These are phyloP conservation scores for Pemphredon lugubris DNA, from an alignment of 2,888 invertebrate genomes.

Conservation along the genomic window DNA sequence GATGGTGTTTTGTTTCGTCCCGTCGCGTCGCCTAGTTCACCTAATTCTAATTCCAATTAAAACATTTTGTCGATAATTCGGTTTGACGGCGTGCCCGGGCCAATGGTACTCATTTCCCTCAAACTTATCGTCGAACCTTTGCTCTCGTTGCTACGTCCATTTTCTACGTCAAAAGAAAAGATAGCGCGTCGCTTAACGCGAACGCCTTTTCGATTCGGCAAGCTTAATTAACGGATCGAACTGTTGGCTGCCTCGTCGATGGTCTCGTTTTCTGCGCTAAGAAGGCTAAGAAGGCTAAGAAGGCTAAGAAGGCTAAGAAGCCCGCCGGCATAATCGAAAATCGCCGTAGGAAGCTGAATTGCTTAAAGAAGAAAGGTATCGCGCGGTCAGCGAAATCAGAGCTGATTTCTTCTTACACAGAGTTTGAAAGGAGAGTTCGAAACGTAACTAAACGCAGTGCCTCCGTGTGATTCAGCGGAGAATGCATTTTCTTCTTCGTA, in stretches of 20 bases:
- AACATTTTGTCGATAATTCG: neutral
- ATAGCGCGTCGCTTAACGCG: no score
- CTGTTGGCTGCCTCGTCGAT: conserved; percentile 26
- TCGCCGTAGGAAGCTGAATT: conserved; percentile 25
- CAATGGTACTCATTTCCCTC: no score
- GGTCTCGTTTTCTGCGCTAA: conserved; percentile 6
- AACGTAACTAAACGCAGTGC: conserved; percentile 2
- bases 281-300: no score
- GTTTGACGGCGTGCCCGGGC: no score
- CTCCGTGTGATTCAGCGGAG: neutral
- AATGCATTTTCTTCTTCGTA: neutral
- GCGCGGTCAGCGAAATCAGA: conserved; percentile 23
- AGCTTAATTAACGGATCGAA: conserved; percentile 46
- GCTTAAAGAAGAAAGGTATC: conserved; percentile 21
- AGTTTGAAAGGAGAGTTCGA: neutral
- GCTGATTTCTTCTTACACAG: conserved; percentile 12
- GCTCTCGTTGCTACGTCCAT: neutral
- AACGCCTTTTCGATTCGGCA: conserved; percentile 13
- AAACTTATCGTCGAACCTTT: neutral
- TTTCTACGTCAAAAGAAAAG: neutral
- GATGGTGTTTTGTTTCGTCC: conserved; percentile 29
- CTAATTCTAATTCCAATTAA: conserved; percentile 7
- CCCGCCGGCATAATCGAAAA: conserved; percentile 15
- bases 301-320: conserved; percentile 4
- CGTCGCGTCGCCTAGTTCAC: conserved; percentile 7